Percentiles rank a stretch among this genome's conserved stretches.
These are phyloP conservation scores for Heliconius charithonia DNA, from an alignment of 2,888 invertebrate species.

Conservation along the genomic window DNA sequence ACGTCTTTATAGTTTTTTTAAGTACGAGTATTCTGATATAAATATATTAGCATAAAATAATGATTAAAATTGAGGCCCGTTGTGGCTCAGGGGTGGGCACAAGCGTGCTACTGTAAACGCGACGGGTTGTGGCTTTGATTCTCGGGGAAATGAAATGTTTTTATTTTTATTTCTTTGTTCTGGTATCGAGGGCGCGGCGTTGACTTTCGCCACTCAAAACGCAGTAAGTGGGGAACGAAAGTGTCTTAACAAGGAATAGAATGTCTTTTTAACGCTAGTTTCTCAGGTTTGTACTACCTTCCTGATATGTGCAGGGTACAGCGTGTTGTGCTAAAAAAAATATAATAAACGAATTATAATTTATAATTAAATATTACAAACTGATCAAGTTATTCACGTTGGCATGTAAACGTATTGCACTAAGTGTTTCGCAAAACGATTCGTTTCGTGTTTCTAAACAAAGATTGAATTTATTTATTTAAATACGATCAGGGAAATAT, in stretches of 20 bases:
- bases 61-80: neutral
- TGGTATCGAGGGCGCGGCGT: neutral
- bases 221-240: neutral
- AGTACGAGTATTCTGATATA: too few species aligned
- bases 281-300: neutral
- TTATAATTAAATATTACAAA: neutral
- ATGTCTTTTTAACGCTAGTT: neutral
- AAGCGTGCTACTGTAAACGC: neutral
- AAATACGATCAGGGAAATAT: neutral
- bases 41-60: too few species aligned
- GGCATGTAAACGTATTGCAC: conserved; percentile 14
- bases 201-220: neutral
- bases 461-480: conserved; percentile 10
- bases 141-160: neutral
- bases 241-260: neutral
- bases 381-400: neutral
- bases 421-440: conserved; percentile 11
- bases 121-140: neutral
- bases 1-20: too few species aligned
- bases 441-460: conserved; percentile 3
- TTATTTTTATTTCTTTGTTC: neutral
- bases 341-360: neutral
- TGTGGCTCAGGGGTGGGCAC: neutral
- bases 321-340: neutral
- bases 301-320: neutral